These are phyloP conservation scores for Neoscelio sp. DNA, from an alignment of 2,888 invertebrate genomes.

Conservation along the genomic window DNA sequence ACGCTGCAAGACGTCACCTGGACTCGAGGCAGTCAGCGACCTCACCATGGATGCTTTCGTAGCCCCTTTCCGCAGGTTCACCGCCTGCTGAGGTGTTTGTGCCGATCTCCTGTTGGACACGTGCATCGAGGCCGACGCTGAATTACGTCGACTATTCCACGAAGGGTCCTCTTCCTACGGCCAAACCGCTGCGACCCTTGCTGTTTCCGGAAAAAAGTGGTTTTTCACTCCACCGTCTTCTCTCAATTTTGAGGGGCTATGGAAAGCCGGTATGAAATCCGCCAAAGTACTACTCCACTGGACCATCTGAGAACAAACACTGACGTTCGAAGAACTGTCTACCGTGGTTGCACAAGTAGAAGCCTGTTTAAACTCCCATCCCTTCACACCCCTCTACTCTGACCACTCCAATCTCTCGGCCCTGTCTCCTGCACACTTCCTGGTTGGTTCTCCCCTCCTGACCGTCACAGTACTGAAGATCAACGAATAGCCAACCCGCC, in stretches of 20 bases:
- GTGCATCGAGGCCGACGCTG: too few relatives aligned
- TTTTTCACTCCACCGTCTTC: not conserved
- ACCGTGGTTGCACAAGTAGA: not conserved
- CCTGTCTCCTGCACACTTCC: constrained; percentile 14
- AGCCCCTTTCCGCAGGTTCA: too few relatives aligned
- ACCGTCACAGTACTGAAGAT: constrained; percentile 5
- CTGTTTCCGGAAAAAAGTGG: too few relatives aligned
- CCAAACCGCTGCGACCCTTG: too few relatives aligned
- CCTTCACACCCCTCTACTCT: not conserved
- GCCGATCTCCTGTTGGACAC: too few relatives aligned
- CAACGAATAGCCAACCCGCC: not conserved
- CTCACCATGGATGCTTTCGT: too few relatives aligned
- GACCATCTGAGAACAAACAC: not conserved
- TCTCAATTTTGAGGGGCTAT: constrained; percentile 1
- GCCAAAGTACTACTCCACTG: not conserved
- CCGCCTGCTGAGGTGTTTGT: too few relatives aligned
- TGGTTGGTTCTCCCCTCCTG: not conserved
- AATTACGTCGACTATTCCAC: too few relatives aligned
- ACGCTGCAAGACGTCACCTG: too few relatives aligned
- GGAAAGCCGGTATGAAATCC: constrained; percentile 17
- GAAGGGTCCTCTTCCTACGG: too few relatives aligned
- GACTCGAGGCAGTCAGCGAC: too few relatives aligned
- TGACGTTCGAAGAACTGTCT: constrained; percentile 6
- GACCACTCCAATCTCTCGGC: not conserved
- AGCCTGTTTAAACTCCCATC: constrained; percentile 10